Evolutionary conservation across 2,797 vertebrate species (phyloP), one percentile per base, ranked within the genome.

Genomic region (Diglossa cyanea): DNA sequence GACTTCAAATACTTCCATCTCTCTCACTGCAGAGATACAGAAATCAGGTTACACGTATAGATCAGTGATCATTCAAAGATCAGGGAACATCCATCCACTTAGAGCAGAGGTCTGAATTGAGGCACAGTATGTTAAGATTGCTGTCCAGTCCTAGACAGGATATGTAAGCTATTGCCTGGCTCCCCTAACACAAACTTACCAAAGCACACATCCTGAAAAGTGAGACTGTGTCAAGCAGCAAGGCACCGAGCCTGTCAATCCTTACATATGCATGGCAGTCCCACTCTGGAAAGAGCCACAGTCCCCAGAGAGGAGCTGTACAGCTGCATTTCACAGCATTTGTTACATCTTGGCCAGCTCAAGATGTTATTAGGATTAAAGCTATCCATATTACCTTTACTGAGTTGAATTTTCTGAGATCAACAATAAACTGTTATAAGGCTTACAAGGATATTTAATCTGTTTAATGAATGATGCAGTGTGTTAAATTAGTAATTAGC

Each of bases 401-500:
- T 54, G 45, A 91, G 42, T 13, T 91, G 80, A 83, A 48, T 75
- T 87, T 92, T 92, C 82, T 80, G 48, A 91, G 67, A 65, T 90
- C 76, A 88, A 58, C 42, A 85, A 85, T 90, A 66, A 96, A 66
- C 86, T 92, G 84, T 11, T 77, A 67, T 93, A 88, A 97, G 75
- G 94, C 92, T 87, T 87, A 57, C 17, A 84, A 92, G 48, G 91
- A 82, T 77, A 82, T 94, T 83, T 94, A 83, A 94, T 87, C 73
- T 63, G 85, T 86, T 91, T 82, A 78, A 42, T 88, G 85, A 96
- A 85, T 60, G 83, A 92, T 57, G 70, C 63, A 72, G 31, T 57
- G 66, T 83, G 78, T 93, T 96, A 91, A 96, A 95, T 94, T 88
- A 97, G 81, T 85, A 81, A 88, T 68, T 82, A 84, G 75, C 84